A percentile compares a stretch with the other conserved stretches of the same genome.
phyloP scores from a whole-genome alignment of 2,797 vertebrate genomes.

The Valencia hispanica region DNA sequence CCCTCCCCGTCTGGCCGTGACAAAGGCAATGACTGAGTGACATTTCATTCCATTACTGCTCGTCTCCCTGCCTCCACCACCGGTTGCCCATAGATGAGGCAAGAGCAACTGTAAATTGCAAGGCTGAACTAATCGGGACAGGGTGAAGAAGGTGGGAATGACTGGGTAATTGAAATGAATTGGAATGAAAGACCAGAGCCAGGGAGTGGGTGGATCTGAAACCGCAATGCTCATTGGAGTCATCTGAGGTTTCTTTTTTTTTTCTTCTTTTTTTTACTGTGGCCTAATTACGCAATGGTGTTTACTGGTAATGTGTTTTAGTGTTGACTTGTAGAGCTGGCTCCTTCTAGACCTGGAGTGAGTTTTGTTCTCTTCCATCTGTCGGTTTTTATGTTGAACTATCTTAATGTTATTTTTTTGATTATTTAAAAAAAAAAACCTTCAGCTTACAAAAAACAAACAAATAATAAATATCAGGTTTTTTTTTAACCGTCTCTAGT shows the following conservation, averaged over 20 bases:
- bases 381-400: constrained; percentile 26
- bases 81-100: constrained; percentile 71
- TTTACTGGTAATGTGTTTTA: constrained; percentile 73
- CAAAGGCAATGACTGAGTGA: constrained; percentile 81
- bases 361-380: constrained; percentile 29
- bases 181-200: constrained; percentile 70
- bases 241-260: constrained; percentile 34
- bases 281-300: constrained; percentile 64
- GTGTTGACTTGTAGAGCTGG: constrained; percentile 44
- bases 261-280: constrained; percentile 45
- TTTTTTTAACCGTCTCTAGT: constrained; percentile 8
- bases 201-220: constrained; percentile 53
- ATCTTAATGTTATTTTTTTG: constrained; percentile 57
- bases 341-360: constrained; percentile 5
- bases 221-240: constrained; percentile 51
- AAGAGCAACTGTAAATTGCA: constrained; percentile 83
- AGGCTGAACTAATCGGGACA: constrained; percentile 75
- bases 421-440: constrained; percentile 64
- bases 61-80: constrained; percentile 57
- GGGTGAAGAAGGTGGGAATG: constrained; percentile 65
- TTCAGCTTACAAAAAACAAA: constrained; percentile 55
- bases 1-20: constrained; percentile 58
- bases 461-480: constrained; percentile 70
- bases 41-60: constrained; percentile 81
- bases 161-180: constrained; percentile 78